A percentile compares a stretch with the other conserved stretches of the same genome.
Conservation (phyloP, 1,140 invertebrate species). For the Drosophila suzukii region DNA sequence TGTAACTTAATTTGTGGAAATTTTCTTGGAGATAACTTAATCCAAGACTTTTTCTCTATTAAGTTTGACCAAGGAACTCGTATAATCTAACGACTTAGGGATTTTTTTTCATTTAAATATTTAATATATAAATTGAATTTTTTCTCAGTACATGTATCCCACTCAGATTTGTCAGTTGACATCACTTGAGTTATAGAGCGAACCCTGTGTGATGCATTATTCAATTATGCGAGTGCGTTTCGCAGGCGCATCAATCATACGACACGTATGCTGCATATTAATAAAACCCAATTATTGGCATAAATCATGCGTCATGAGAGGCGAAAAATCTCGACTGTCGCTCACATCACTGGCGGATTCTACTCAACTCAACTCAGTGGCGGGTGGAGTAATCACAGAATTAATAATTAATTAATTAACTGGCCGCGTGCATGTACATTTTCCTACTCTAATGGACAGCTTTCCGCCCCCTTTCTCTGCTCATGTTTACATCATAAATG, state of each 20-base stretch:
- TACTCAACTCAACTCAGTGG: not conserved
- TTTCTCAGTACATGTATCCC: not conserved
- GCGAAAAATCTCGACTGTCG: slow-evolving; percentile 43
- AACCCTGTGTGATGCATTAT: slow-evolving; percentile 37
- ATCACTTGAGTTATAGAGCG: slow-evolving; percentile 43
- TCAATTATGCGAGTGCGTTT: slow-evolving; percentile 37
- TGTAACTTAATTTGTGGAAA: slow-evolving; percentile 9
- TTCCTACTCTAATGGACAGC: slow-evolving; percentile 14
- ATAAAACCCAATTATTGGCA: slow-evolving; percentile 61
- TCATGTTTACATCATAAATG: slow-evolving; percentile 53
- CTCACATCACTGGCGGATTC: slow-evolving; percentile 8
- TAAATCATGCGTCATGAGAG: slow-evolving; percentile 48
- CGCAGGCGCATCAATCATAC: slow-evolving; percentile 59
- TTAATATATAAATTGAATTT: not conserved
- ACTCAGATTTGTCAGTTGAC: slow-evolving; percentile 21
- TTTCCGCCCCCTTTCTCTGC: slow-evolving; percentile 14
- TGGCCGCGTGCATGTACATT: slow-evolving; percentile 27
- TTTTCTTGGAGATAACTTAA: slow-evolving; percentile 1
- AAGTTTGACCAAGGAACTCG: slow-evolving; percentile 12
- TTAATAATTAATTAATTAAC: slow-evolving; percentile 63
- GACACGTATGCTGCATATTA: slow-evolving; percentile 70
- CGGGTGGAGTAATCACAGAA: slow-evolving; percentile 32
- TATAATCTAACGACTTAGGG: too few species aligned
- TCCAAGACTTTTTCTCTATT: slow-evolving; percentile 10
- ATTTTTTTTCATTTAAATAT: too few species aligned